These are phyloP conservation scores for Synergus umbraculus DNA, from an alignment of 2,888 invertebrate genomes.

Conservation along the genomic window DNA sequence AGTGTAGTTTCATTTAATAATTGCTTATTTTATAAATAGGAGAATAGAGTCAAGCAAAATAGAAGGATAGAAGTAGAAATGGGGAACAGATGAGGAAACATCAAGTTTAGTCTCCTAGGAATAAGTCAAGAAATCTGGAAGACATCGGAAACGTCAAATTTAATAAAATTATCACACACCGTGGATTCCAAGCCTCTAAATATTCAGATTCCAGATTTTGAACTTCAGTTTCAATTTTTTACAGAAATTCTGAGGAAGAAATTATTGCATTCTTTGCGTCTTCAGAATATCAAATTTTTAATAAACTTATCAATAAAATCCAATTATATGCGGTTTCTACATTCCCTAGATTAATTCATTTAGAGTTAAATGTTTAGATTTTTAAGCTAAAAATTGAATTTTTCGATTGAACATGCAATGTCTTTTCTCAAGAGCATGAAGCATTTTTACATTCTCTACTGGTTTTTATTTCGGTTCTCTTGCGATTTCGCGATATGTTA, in stretches of 20 bases:
- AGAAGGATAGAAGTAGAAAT: background rate
- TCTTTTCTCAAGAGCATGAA: background rate
- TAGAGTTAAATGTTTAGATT: too few relatives aligned
- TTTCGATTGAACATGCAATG: background rate
- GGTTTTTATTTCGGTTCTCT: background rate
- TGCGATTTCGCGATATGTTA: constrained; percentile 16
- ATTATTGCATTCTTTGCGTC: too few relatives aligned
- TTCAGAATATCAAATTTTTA: too few relatives aligned
- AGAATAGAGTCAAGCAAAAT: background rate
- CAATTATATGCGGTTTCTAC: too few relatives aligned
- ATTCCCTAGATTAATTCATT: too few relatives aligned
- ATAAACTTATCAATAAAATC: too few relatives aligned
- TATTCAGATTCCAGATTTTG: background rate
- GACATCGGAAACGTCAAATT: background rate
- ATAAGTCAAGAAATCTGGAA: constrained; percentile 6
- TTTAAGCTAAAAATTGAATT: background rate
- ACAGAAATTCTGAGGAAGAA: too few relatives aligned
- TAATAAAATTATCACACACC: background rate
- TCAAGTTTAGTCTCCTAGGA: background rate
- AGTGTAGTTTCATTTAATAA: background rate
- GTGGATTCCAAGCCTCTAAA: background rate
- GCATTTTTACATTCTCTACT: background rate
- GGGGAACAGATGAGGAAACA: constrained; percentile 15
- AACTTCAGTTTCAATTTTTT: background rate
- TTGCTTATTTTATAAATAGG: background rate